Conservation (phyloP, 1,140 invertebrate species). For the Tetramorium parvispinum region DNA sequence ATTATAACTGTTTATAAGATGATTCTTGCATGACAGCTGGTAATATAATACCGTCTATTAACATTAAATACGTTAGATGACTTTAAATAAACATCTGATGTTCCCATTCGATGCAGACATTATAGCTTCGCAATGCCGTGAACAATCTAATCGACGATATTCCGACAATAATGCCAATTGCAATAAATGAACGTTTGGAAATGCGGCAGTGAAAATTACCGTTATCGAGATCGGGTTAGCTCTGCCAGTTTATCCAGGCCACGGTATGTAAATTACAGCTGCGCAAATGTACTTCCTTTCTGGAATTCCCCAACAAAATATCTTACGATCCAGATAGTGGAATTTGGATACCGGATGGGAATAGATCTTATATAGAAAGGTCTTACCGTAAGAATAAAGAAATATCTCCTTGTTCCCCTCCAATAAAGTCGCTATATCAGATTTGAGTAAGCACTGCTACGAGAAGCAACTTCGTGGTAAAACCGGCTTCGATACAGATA, state of each 20-base stretch:
- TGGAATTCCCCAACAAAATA: not conserved
- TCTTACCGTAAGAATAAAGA: not conserved
- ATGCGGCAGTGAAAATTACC: conserved; percentile 37
- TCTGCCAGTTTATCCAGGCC: not conserved
- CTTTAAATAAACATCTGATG: not conserved
- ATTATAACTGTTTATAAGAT: conserved; percentile 9
- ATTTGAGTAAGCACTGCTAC: not conserved
- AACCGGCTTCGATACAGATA: conserved; percentile 44
- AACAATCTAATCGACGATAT: conserved; percentile 21
- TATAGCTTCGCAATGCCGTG: not conserved
- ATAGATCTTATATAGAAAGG: not conserved
- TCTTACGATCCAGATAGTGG: not conserved
- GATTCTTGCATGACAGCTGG: not conserved
- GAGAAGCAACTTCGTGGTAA: not conserved
- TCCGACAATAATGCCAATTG: not conserved
- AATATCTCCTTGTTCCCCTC: not conserved
- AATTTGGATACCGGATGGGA: conserved; percentile 4
- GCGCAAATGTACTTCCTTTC: not conserved
- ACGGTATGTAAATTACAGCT: conserved; percentile 11
- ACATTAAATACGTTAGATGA: not conserved
- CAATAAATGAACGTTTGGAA: conserved; percentile 14
- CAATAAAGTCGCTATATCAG: not conserved
- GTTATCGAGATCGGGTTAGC: conserved; percentile 17
- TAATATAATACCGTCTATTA: conserved; percentile 28
- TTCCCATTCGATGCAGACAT: not conserved